Evolutionary conservation across 2,888 invertebrate species (phyloP), one percentile per base, ranked within the genome.

Genomic region (Mongoloraphidia duomilia): DNA sequence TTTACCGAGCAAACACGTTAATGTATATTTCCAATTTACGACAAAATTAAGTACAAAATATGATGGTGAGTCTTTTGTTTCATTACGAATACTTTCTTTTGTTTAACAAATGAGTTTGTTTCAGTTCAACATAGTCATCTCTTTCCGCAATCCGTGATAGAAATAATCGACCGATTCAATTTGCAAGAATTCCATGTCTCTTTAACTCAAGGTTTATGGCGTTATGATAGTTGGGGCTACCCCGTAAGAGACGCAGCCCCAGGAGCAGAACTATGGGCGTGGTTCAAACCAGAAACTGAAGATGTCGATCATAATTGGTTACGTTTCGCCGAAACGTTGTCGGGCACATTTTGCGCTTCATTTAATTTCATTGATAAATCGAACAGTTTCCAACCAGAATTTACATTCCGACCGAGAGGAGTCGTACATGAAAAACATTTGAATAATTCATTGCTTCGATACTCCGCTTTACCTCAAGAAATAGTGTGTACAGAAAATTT

Each of bases 401-500:
- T 84, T 69, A 82, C 85, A 36, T 82, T 94, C 59, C 76, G 84
- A 58, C 94, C 92, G 0, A 72, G 71, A 50, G 86, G 90, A 39
- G 76, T 79, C 40, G 56, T 66, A 8, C 61, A 64, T 36, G 60
- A 65, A 49, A 49, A 60, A 3, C 66, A 70, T 52, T 66, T 77
- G 61, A 65, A 74, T 59, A 68, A 74, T 56, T 72, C 74, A 61
- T 74, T 67, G 58, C 65, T 84, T 41, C 70, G 88, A 58, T 96
- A 95, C 70, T 84, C 95, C 1, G 82, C 89, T n/a, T 66, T 98
- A 52, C 94, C 97, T 0, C 76, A 91, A 55, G 98, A 99, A 74
- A 89, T 92, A 58, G 93, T 96, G 4, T 98, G 98, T 63, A 98
- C 97, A 0, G 98, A 99, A 71, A 98, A 98, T 71, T 71, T 98